These are phyloP conservation scores for Synanthedon myopaeformis DNA, from an alignment of 2,888 invertebrate genomes.

Conservation along the genomic window DNA sequence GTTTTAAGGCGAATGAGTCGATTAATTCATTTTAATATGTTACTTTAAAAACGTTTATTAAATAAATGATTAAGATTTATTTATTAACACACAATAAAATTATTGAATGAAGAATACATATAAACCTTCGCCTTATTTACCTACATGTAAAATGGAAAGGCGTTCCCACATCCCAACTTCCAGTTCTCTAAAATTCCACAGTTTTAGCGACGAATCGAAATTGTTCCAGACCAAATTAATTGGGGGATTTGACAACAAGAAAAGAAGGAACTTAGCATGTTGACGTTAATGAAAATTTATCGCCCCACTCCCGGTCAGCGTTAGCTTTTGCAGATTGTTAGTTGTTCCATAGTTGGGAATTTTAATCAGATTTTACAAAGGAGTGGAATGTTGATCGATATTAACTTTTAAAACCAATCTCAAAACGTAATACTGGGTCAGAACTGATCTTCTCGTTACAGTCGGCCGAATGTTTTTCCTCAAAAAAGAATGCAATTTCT, in stretches of 20 bases:
- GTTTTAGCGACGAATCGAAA: constrained; percentile 36
- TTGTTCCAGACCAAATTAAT: constrained; percentile 31
- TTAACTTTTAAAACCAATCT: no score
- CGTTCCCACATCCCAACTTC: constrained; percentile 14
- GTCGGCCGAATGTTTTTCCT: no score
- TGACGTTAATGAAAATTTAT: constrained; percentile 37
- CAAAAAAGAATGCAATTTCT: no score
- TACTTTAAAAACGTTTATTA: no score
- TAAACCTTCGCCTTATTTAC: background rate
- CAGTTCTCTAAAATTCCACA: constrained; percentile 21
- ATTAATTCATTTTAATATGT: no score
- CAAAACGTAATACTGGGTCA: no score
- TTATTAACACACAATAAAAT: no score
- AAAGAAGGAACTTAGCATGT: constrained; percentile 22
- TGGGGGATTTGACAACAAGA: constrained; percentile 30
- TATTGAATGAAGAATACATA: background rate
- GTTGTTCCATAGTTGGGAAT: background rate
- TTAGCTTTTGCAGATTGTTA: background rate
- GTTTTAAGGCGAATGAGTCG: no score
- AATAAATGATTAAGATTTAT: no score
- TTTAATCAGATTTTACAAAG: background rate
- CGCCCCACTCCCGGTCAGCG: constrained; percentile 2
- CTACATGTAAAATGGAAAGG: constrained; percentile 6
- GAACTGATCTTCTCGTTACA: no score
- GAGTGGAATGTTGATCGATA: background rate